Percentiles rank a stretch among this genome's conserved stretches.
Evolutionary conservation across 2,113 vertebrate species (phyloP).

Genomic region (Morone saxatilis): DNA sequence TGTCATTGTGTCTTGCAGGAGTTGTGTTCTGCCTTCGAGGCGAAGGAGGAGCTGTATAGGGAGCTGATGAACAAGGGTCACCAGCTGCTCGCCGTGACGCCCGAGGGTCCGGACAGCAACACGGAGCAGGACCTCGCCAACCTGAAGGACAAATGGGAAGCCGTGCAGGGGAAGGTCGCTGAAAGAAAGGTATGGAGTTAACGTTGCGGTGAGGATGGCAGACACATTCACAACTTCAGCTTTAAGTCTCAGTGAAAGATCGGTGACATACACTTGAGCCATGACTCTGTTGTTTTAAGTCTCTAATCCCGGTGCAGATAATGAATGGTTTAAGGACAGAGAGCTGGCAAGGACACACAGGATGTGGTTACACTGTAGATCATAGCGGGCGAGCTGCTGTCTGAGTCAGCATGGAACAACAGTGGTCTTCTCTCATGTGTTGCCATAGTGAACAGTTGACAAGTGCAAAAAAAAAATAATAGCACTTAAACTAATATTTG

Average conservation of each 20-base stretch:
- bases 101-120: conserved; percentile 90
- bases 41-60: conserved; percentile 91
- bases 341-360: conserved; percentile 53
- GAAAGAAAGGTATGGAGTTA: conserved; percentile 90
- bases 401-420: conserved; percentile 61
- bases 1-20: conserved; percentile 85
- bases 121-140: conserved; percentile 93
- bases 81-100: conserved; percentile 89
- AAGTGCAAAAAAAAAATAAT: conserved; percentile 15
- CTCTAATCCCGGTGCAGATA: conserved; percentile 61
- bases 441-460: conserved; percentile 31
- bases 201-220: not conserved
- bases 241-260: conserved; percentile 32
- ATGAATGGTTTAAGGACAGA: conserved; percentile 49
- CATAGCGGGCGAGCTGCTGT: conserved; percentile 26
- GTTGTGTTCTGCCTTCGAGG: conserved; percentile 90
- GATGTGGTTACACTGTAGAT: conserved; percentile 71
- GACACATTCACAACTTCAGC: conserved; percentile 30
- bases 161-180: conserved; percentile 90
- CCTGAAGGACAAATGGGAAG: conserved; percentile 96
- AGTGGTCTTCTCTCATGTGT: conserved; percentile 27
- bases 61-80: conserved; percentile 90
- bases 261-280: conserved; percentile 53
- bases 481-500: not conserved
- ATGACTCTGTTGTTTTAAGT: conserved; percentile 48